Base-by-base conservation (phyloP, 2,113 vertebrate species). In the Dinomys branickii region DNA sequence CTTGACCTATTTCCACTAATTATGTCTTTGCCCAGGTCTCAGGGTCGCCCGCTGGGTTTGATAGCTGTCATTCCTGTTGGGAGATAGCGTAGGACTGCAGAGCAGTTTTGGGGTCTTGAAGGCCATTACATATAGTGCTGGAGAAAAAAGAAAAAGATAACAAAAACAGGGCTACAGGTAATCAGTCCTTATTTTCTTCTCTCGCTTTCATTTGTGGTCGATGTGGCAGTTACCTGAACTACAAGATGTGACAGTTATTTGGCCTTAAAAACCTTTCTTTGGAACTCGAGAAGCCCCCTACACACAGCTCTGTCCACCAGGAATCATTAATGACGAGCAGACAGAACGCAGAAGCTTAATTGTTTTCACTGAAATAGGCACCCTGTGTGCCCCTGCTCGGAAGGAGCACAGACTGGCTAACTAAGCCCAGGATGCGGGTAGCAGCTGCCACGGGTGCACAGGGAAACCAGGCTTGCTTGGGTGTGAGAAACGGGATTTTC, bases 361-460 rank as follows among this genome's bases (percentile, higher is more conserved):
- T 97, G 97, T 98, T 98, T 98, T 96, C 97, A 97, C 95, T 95
- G 98, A 97, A 98, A 98, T 98, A 97, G 97, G 97, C 82, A 97
- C 94, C 96, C 88, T n/a, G 67, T 58, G 54, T 92, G 91, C 97
- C 94, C 98, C 96, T 96, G 95, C 0, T 26, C 96, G 98, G 97
- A 98, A 98, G 91, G 92, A 97, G 97, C 94, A 80, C 26, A 58
- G 33, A 59, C 61, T 75, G 95, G 93, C 97, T 97, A 98, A 97
- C 90, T 67, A 82, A 95, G 69, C 84, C 54, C 67, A 19, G 50
- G 54, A 20, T 0, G 78, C 71, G 90, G 80, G 83, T 83, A 82
- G 26, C 93, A 84, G 54, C 69, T 96, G 88, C 95, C 89, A 75
- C 91, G 85, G 96, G 97, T 90, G 95, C 95, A 97, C 96, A 95